Evolutionary conservation across 2,113 vertebrate species (phyloP).

Genomic region (Lepidothrix coronata): DNA sequence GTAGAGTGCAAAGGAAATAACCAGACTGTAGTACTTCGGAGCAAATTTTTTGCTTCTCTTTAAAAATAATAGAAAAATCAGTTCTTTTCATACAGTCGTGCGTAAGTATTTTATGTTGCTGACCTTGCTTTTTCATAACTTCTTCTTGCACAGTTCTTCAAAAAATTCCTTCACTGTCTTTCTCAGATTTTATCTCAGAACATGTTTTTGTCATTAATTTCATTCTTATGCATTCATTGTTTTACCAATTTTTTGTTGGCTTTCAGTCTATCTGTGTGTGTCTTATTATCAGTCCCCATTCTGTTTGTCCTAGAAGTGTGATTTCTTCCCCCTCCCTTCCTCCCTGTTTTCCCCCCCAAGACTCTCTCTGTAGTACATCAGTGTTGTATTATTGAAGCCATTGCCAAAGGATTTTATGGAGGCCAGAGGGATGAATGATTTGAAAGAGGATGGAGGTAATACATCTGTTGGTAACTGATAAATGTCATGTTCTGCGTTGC

Average conservation of each 20-base stretch:
- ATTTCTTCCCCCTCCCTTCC: neutral
- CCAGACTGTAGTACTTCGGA: neutral
- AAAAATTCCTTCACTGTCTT: slow-evolving; percentile 29
- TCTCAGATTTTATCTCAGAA: slow-evolving; percentile 37
- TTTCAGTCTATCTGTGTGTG: neutral
- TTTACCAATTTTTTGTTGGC: slow-evolving; percentile 10
- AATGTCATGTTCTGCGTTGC: neutral
- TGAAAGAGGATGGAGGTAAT: neutral
- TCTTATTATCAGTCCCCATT: neutral
- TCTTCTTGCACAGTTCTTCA: slow-evolving; percentile 3
- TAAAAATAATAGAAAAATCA: slow-evolving; percentile 40
- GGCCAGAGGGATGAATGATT: neutral
- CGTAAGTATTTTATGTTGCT: neutral
- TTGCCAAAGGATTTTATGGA: neutral
- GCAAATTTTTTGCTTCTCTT: neutral
- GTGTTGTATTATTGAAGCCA: neutral
- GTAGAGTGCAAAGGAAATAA: neutral
- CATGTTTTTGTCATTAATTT: slow-evolving; percentile 40
- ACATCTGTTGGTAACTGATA: neutral
- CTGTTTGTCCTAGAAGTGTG: fast-evolving
- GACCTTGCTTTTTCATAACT: neutral
- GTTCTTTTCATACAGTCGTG: neutral
- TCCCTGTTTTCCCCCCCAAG: neutral
- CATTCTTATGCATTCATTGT: neutral
- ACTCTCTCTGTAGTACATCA: neutral